Base-by-base conservation (phyloP, 2,888 invertebrate species). In the Zaprionus obscuricornis region DNA sequence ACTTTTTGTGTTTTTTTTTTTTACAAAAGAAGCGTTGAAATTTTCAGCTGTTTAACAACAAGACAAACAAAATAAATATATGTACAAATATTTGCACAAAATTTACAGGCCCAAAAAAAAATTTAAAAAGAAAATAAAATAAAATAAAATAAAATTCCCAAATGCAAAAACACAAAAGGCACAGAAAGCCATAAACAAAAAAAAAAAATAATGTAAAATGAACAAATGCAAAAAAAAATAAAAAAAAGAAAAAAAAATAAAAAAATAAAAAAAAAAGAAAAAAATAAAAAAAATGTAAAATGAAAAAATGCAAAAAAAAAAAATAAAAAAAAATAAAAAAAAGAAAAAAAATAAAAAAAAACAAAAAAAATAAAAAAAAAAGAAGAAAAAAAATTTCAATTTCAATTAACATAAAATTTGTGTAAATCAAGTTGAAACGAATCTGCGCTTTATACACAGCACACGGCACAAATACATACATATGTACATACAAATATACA, bases 321-420 rank as follows among this genome's bases (percentile, higher is more conserved):
- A 1, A 27, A 3, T n/a, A n/a, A n/a, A n/a, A 2, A 27, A 8
- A 14, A 52, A 29, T 3, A 29, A 3, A 10, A 10, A 7, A 29
- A 10, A 29, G 29, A 7, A 5, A 29, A 3, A 29, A 10, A 7
- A 45, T 29, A 39, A 20, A 49, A 65, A 57, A 31, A 42, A 47
- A 22, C 4, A 22, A 43, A 40, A 26, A 24, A 42, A 56, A 54
- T 51, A 29, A 55, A 68, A 22, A n/a, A n/a, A n/a, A n/a, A n/a
- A n/a, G n/a, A n/a, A n/a, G n/a, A n/a, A n/a, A n/a, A 62, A 29
- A 55, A 49, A 40, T 43, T 36, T 16, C 16, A 55, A 56, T 66
- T 70, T 82, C 58, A 66, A 82, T 84, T 74, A 66, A 52, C 82
- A 84, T 62, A 66, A 64, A 56, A 34, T 40, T 66, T 39, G 50